Conservation (phyloP, 1,140 invertebrate genomes). For the Leptinotarsa lineolata region DNA sequence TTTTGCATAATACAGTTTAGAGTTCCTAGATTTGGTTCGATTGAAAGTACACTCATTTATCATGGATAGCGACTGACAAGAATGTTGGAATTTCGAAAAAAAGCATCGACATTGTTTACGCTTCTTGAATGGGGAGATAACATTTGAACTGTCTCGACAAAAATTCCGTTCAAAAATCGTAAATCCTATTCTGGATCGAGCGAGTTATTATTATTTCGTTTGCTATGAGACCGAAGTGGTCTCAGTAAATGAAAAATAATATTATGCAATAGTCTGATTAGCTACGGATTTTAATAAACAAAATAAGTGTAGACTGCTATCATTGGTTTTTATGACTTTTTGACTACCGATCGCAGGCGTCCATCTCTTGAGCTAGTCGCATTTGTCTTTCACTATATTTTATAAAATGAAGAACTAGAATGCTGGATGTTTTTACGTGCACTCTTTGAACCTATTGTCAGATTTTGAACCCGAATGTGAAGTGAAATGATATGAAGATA, state of each 20-base stretch:
- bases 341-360: no score
- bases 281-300: not conserved
- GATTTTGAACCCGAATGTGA: no score
- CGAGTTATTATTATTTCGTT: not conserved
- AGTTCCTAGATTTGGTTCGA: no score
- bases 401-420: no score
- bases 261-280: not conserved
- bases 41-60: not conserved
- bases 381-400: no score
- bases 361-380: no score
- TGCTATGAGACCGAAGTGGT: not conserved
- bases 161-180: slow-evolving; percentile 3
- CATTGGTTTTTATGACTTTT: not conserved
- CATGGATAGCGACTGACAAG: not conserved
- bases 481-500: no score
- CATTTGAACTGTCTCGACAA: slow-evolving; percentile 8
- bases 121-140: slow-evolving; percentile 8
- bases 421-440: no score
- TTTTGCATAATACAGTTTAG: no score
- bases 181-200: not conserved
- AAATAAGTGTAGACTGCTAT: not conserved
- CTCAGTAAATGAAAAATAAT: not conserved
- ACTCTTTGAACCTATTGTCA: no score
- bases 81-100: slow-evolving; percentile 2
- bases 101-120: not conserved